Conservation (phyloP, 2,797 vertebrate genomes). For the Falco cherrug region DNA sequence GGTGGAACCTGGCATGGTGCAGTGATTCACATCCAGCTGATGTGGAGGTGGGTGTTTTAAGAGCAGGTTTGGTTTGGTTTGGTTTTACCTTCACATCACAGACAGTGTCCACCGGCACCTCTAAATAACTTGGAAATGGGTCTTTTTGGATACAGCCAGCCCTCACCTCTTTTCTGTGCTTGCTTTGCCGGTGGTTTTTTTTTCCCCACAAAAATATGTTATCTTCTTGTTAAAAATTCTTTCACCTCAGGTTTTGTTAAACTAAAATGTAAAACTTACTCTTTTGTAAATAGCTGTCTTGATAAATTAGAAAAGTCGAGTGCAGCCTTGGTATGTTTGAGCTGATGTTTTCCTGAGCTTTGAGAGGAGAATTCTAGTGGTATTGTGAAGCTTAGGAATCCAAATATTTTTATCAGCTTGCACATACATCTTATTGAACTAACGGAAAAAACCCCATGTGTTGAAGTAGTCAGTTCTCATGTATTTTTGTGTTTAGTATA, state of each 20-base stretch:
- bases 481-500: background rate
- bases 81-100: background rate
- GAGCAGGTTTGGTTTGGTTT: background rate
- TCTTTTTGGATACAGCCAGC: background rate
- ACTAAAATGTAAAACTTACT: background rate
- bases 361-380: background rate
- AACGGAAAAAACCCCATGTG: background rate
- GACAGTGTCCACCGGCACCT: background rate
- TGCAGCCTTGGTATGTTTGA: background rate
- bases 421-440: background rate
- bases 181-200: background rate
- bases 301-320: background rate
- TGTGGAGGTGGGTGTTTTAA: background rate
- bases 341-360: background rate
- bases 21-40: slow-evolving; percentile 21
- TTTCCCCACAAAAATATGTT: background rate
- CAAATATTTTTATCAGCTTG: background rate
- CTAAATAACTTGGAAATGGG: background rate
- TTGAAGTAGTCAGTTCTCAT: background rate
- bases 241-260: background rate
- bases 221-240: background rate
- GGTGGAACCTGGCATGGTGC: background rate
- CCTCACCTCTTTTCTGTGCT: background rate
- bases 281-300: background rate
- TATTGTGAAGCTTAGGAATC: background rate